Evolutionary conservation across 1,140 invertebrate species (phyloP), one percentile per base, ranked within the genome.

Genomic region (Conopomorpha cramerella): DNA sequence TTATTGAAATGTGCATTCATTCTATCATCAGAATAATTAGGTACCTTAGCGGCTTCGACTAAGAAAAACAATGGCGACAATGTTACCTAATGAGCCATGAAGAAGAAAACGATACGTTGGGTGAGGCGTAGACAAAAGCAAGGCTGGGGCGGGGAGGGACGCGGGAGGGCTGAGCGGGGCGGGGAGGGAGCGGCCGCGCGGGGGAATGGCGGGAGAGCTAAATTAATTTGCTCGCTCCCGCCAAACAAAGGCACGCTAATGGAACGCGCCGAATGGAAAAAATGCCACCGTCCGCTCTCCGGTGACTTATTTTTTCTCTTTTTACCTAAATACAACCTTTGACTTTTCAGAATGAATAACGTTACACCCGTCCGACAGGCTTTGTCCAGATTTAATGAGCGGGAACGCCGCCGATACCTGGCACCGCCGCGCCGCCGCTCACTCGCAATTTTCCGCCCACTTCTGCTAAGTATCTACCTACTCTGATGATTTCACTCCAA

Each of bases 181-280:
- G 51, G 49, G 32, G 45, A 35, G 55, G 53, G 52, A 49, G 58
- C 41, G 50, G 53, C 46, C 53, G 50, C 49, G 55, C 47, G 56
- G 60, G 71, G 63, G 70, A 74, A 76, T 76, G 67, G 67, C 67
- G 70, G 70, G 64, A 71, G 63, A 72, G 71, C 67, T 76, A 76
- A 76, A 76, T 72, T 76, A 76, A 76, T 76, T 72, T 76, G 70
- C 70, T 67, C 70, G 67, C 67, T 68, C 59, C 70, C 70, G 67
- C 70, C 70, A 74, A 74, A 74, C 70, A 74, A 74, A 74, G 70
- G 70, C 67, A 59, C 70, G 70, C 70, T 74, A 74, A 74, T 74
- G 70, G 70, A 74, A 74, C 67, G 63, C 67, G 70, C 53, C 67
- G 70, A 76, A 76, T 76, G 64, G 70, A 76, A 72, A 74, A 76